Base-by-base conservation (phyloP, 2,797 vertebrate genomes). In the Etheostoma perlongum region DNA sequence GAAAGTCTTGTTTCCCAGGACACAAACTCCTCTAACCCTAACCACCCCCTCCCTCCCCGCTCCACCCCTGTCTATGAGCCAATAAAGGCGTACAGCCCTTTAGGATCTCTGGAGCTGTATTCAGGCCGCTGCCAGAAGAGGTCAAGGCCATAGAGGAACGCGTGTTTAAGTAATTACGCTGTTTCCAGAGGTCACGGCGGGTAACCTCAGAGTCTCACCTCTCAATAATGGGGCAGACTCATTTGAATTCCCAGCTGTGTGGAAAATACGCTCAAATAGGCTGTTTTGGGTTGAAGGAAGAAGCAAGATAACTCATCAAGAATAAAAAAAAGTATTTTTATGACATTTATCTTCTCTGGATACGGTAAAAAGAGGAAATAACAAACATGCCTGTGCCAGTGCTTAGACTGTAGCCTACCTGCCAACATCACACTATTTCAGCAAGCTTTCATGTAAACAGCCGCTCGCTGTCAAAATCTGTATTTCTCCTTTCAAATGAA, bases 141-240 rank as follows among this genome's bases (percentile, higher is more conserved):
- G 86, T 86, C 81, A 85, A 83, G 57, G 80, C 52, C 70, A 62
- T 25, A 19, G 33, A 74, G 70, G 81, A 76, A 83, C 12, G 54
- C 72, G 70, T 82, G 89, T 78, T 88, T 40, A 87, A 83, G 85
- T 82, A 74, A 82, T 90, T 83, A 69, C 47, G 36, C 55, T 73
- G 5, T 81, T 76, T 64, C 55, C 67, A 66, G 30, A 74, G 84
- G 81, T 89, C 81, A 85, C 47, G 55, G 74, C 48, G 52, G 47
- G 19, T 78, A 67, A 88, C 77, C 72, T 76, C 49, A n/a, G 21
- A 61, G 46, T 78, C 33, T 74, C 40, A 36, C 30, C 42, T 27
- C 53, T 62, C 30, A 68, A 16, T 16, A 42, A 40, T 11, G 10
- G 36, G 10, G 36, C 3, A 1, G 49, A 48, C 36, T 64, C 21